Evolutionary conservation across 1,140 invertebrate genomes (phyloP).

Genomic region (Gryllus bimaculatus): DNA sequence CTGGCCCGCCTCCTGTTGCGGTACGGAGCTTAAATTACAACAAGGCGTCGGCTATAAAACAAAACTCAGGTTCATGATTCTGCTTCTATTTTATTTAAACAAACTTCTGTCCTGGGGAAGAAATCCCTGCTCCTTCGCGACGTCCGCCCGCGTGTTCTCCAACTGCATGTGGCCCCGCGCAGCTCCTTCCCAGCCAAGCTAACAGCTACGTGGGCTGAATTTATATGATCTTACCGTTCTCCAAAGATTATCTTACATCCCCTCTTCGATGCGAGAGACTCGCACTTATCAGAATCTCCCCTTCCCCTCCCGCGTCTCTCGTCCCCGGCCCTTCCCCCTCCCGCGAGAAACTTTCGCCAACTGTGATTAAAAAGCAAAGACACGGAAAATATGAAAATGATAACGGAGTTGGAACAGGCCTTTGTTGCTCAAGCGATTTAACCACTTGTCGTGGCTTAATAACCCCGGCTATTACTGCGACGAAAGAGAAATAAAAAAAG

Average conservation of each 20-base stretch:
- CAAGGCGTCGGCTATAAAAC: background rate
- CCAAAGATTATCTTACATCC: background rate
- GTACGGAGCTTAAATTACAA: constrained; percentile 1
- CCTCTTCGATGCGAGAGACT: background rate
- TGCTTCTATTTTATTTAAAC: background rate
- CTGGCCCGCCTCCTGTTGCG: background rate
- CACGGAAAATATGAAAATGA: constrained; percentile 5
- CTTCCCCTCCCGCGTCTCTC: no score
- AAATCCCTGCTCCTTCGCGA: no score
- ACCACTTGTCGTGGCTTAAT: background rate
- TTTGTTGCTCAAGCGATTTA: background rate
- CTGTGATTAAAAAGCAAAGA: constrained; percentile 5
- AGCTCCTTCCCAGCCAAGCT: no score
- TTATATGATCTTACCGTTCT: background rate
- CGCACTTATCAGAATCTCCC: background rate
- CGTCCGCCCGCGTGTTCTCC: no score
- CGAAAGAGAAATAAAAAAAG: no score
- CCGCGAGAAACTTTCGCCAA: background rate
- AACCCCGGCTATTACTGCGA: background rate
- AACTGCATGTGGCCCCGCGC: no score
- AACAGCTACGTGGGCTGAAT: background rate
- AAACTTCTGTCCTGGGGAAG: background rate
- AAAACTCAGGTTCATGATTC: background rate
- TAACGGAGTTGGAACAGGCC: background rate
- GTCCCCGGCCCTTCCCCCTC: background rate